A percentile compares a stretch with the other conserved stretches of the same genome.
Conservation (phyloP, 2,113 vertebrate genomes). For the Etheostoma spectabile region DNA sequence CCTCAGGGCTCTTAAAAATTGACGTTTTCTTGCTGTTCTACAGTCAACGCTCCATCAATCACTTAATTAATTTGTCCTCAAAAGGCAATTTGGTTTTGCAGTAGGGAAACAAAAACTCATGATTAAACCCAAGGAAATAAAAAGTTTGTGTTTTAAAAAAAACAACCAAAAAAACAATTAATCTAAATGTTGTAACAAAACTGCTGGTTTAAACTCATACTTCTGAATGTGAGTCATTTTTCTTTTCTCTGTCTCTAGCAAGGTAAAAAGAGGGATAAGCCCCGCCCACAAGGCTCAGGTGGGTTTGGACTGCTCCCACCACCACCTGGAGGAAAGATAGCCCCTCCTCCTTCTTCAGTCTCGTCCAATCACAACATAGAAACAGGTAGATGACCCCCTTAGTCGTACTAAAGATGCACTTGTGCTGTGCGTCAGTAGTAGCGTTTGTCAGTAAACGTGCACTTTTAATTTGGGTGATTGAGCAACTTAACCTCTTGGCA, state of each 20-base stretch:
- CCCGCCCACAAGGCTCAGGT: conserved; percentile 85
- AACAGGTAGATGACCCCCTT: conserved; percentile 50
- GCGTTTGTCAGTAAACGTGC: too few species aligned
- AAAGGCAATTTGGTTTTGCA: background rate
- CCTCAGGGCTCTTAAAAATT: too few species aligned
- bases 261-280: conserved; percentile 91
- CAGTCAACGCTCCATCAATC: background rate
- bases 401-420: background rate
- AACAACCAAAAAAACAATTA: background rate
- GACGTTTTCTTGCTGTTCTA: background rate
- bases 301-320: conserved; percentile 92
- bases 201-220: background rate
- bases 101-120: background rate
- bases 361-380: conserved; percentile 83
- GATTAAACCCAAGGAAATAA: background rate
- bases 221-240: background rate
- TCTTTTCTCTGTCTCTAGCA: conserved; percentile 77
- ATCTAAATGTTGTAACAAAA: background rate
- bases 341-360: conserved; percentile 77
- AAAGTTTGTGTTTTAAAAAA: background rate
- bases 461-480: background rate
- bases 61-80: background rate
- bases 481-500: background rate
- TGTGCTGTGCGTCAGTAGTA: background rate
- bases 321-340: conserved; percentile 91